phyloP scores from a whole-genome alignment of 2,888 invertebrate genomes.

The Apamea epomidion region DNA sequence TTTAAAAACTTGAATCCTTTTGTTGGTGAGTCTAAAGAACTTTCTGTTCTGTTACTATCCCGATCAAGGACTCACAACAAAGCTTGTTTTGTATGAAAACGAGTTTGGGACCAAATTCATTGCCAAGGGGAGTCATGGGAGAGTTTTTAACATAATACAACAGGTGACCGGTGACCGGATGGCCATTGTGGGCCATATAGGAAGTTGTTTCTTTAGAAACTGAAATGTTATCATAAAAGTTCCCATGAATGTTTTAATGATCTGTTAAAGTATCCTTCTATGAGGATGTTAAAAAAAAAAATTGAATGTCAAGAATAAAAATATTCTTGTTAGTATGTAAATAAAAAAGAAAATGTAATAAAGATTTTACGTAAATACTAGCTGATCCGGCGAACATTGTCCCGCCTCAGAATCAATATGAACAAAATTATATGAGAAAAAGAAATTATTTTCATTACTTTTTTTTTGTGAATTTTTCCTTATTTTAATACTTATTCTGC shows the following conservation, averaged over 20 bases:
- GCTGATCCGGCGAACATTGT: neutral
- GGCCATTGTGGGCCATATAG: neutral
- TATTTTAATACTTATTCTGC: too few relatives aligned
- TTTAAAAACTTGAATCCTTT: constrained; percentile 15
- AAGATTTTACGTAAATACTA: neutral
- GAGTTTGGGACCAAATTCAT: constrained; percentile 34
- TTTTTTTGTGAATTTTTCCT: neutral
- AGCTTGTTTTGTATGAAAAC: constrained; percentile 22
- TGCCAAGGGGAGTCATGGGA: constrained; percentile 37
- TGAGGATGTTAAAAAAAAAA: neutral
- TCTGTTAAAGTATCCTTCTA: too few relatives aligned
- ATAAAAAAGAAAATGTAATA: neutral
- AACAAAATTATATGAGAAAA: neutral
- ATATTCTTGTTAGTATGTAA: neutral
- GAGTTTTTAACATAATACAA: constrained; percentile 24
- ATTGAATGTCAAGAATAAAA: neutral
- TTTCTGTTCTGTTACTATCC: constrained; percentile 25
- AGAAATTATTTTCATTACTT: neutral
- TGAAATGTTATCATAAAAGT: constrained; percentile 3
- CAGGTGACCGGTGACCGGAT: neutral
- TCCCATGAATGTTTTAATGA: constrained; percentile 29
- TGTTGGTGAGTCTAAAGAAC: constrained; percentile 22
- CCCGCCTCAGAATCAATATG: neutral
- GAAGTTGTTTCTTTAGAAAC: neutral
- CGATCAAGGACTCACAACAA: constrained; percentile 12